Base-by-base conservation (phyloP, 2,797 vertebrate genomes). In the Artibeus jamaicensis region DNA sequence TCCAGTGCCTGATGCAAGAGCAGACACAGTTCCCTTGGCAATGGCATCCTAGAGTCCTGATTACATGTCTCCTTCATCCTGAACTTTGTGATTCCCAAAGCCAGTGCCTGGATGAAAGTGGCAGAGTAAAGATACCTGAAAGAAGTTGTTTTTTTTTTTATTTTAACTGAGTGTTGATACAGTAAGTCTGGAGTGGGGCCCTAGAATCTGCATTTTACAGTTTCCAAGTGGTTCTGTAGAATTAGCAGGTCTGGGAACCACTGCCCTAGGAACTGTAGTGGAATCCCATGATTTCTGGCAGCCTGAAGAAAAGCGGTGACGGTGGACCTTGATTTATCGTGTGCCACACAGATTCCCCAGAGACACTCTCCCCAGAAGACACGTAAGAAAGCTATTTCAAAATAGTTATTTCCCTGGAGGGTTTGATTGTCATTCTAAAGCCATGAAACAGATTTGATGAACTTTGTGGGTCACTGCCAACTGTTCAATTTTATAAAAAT, bases 401-500 rank as follows among this genome's bases (percentile, higher is more conserved):
- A 81, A 70, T 21, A 76, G 34, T 70, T 86, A 53, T 91, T 93
- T 83, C 78, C 90, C 86, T 73, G 39, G 50, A 89, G 74, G 90
- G 70, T 83, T 93, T 94, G 48, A 68, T 50, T 92, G 82, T 92
- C 70, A 85, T 93, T 85, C 32, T 88, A 39, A 96, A 88, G 55
- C 32, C 24, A 26, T 24, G 24, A 65, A 53, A 89, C 62, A 62
- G 71, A 85, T 68, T 88, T 78, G 82, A 86, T 93, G 73, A 97
- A 88, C 50, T 96, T 92, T 83, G 50, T 32, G 76, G 93, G 68
- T 93, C 62, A 88, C n/a, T 96, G 89, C 42, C 84, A 89, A 65
- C 84, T 84, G 68, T 85, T 87, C 67, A 86, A 68, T 73, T 92
- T 88, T 92, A 89, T 79, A 90, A 95, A 96, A 93, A 73, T 76